Base-by-base conservation (phyloP, 2,113 vertebrate species). In the Nyctibius bracteatus region DNA sequence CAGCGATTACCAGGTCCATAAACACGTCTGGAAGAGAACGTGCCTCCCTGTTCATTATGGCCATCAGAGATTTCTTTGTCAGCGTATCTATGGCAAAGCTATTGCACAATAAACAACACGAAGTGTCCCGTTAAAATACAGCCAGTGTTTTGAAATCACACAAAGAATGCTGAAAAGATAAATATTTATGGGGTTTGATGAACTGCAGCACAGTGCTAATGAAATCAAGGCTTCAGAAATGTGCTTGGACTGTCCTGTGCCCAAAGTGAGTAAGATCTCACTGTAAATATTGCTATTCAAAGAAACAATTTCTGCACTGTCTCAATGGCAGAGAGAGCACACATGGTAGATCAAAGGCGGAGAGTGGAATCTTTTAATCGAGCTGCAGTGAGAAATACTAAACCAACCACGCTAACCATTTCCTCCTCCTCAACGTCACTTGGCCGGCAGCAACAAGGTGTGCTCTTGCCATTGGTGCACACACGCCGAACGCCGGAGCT, bases 101-200 rank as follows among this genome's bases (percentile, higher is more conserved):
- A 33, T 31, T 62, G 78, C 91, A 92, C 94, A 90, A 95, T 18
- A 62, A 90, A 81, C 65, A 62, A 7, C 61, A 24, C 0, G 0
- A 15, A 92, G 75, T 0, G 8, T 33, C 89, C 91, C 9, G 0
- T 35, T 58, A 52, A 70, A 83, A 65, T 12, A 17, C 0, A 0
- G 91, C 91, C 94, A 74, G 82, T 6, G 10, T 35, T 74, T 67
- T 66, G 96, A 87, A 95, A 94, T 81, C 74, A 19, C 23, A 37
- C 49, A 9, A 91, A 83, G 92, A 91, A 95, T 4, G 62, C 71
- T 86, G 39, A 61, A 91, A 81, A 81, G 74, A 93, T 90, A 96
- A 97, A 96, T 92, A 96, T 96, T 97, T 95, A 74, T 6, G 82
- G 59, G 67, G 19, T 22, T 46, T 92, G 96, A 96, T 83, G 94